These are phyloP conservation scores for Chrysoperla carnea DNA, from an alignment of 1,140 invertebrate species.

Conservation along the genomic window DNA sequence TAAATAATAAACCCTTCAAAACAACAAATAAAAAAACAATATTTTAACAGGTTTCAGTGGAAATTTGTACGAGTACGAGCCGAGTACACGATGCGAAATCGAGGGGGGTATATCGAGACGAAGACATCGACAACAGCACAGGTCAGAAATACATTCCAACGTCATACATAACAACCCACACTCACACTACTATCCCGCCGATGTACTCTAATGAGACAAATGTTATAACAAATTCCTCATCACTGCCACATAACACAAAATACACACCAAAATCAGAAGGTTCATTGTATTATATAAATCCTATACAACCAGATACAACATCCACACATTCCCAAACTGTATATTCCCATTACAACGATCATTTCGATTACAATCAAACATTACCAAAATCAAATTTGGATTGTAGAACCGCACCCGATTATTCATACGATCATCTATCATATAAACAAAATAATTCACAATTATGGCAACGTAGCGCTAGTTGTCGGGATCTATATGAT, in stretches of 20 bases:
- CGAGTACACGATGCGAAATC: constrained; percentile 10
- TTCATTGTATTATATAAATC: constrained; percentile 11
- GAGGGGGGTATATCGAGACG: background rate
- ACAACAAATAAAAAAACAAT: background rate
- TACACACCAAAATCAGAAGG: constrained; percentile 14
- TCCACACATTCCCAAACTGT: constrained; percentile 19
- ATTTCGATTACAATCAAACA: constrained; percentile 10
- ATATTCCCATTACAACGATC: constrained; percentile 15
- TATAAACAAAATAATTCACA: background rate
- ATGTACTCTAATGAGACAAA: constrained; percentile 16
- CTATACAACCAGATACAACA: constrained; percentile 11
- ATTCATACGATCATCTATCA: background rate
- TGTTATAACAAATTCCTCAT: background rate
- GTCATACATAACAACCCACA: background rate
- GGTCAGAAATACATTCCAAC: background rate
- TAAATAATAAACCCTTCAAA: too few relatives aligned
- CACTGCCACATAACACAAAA: constrained; percentile 1
- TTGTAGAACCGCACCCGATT: background rate
- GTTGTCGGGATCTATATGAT: constrained; percentile 58
- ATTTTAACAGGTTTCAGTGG: constrained; percentile 12
- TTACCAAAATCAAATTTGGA: constrained; percentile 8
- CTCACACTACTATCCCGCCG: constrained; percentile 12
- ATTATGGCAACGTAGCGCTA: constrained; percentile 52
- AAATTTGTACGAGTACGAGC: constrained; percentile 21
- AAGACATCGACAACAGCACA: background rate